Evolutionary conservation across 1,140 invertebrate species (phyloP), one percentile per base, ranked within the genome.

Genomic region (Cotesia typhae): DNA sequence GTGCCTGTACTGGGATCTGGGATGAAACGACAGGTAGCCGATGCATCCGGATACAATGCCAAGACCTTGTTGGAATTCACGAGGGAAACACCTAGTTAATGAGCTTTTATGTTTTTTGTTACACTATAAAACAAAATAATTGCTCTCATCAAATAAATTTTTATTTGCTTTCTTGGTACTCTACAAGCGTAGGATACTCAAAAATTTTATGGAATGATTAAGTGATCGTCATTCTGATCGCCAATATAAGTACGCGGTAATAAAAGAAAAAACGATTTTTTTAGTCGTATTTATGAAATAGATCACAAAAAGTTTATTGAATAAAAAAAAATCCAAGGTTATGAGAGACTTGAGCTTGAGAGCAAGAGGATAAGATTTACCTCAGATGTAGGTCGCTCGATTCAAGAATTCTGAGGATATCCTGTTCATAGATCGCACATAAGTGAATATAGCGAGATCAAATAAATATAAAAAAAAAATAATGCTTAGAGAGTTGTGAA

Each of bases 391-490:
- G 83, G 80, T 82, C 81, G 76, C 6, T 75, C 73, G 78, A 81
- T 83, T 83, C 76, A 80, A 72, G 74, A 73, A 70, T 73, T 66
- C 52, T 35, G 75, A 76, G 83, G 79, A 84, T 82, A 83, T 84
- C 83, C 83, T 84, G 83, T 69, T 75, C 78, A 78, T 83, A 80
- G 78, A 82, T 75, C 53, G 75, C 72, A 51, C 70, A 70, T 38
- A 59, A 51, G 71, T 37, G 68, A 51, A 71, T 51, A 73, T 66
- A 69, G 75, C 70, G 74, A 76, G 72, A 74, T 72, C 78, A 81
- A 73, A 77, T 80, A 71, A 82, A 73, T 71, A 73, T 51, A 38
- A 12, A 17, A 7, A 57, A 14, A n/a, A 57, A 53, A 28, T 52
- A 35, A 41, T 47, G 12, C 35, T 47, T 28, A 17, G 2, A 67